Evolutionary conservation across 1,140 invertebrate genomes (phyloP), one percentile per base, ranked within the genome.

Genomic region (Drosophila tsacasi): DNA sequence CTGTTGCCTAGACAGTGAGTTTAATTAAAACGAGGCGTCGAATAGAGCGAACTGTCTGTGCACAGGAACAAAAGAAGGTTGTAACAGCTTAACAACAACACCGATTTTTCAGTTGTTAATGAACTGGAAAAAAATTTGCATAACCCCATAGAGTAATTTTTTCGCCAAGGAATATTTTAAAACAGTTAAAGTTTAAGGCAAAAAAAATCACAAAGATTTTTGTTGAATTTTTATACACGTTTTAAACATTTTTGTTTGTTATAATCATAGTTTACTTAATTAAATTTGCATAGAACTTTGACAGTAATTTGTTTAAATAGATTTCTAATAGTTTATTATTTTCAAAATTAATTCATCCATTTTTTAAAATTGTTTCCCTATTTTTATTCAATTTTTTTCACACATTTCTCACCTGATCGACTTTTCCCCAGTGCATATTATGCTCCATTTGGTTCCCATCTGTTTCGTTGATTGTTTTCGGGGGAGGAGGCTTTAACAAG

Each of bases 1-100:
- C 76, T 63, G 76, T 72, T 79, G 76, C 76, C 76, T 72, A 79
- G 66, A 77, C 76, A 79, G 66, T 77, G 64, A 55, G 64, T 79
- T 79, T 79, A 79, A 79, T 79, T 79, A 79, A 79, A 79, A 79
- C 66, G 66, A 71, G 75, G 66, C 67, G 57, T 23, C 30, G 75
- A 52, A 57, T 44, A 40, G 49, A 58, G 49, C 39, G 27, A 49
- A 54, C 73, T 66, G 47, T 60, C 27, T 58, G 47, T 50, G 54
- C 57, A 76, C 25, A n/a, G 68, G 30, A 73, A 76, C 74, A 76
- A 65, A 76, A 58, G 46, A 27, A 42, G 25, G 35, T 49, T 74
- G 32, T 17, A 21, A 5, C 27, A 21, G 63, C 63, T 13, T 21
- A 35, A 15, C 32, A 35, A 15, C 32, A 63, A 17, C 39, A 35